A percentile compares a stretch with the other conserved stretches of the same genome.
Evolutionary conservation across 1,140 invertebrate species (phyloP).

Genomic region (Papilio glaucus): DNA sequence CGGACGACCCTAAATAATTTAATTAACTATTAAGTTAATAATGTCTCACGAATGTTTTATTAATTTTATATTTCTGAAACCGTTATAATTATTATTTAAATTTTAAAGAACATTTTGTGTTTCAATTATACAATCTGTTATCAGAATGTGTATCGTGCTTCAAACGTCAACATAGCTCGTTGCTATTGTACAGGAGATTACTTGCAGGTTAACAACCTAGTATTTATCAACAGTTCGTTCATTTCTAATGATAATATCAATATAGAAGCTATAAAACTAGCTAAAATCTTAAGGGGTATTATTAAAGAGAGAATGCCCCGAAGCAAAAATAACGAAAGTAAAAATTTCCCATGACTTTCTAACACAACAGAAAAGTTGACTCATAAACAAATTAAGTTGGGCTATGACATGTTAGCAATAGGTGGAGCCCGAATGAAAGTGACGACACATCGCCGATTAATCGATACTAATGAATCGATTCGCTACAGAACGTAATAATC

Average conservation of each 20-base stretch:
- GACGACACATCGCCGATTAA: constrained; percentile 24
- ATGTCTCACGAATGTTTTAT: too few species aligned
- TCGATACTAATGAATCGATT: constrained; percentile 40
- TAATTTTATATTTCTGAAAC: too few species aligned
- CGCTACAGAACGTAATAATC: constrained; percentile 42
- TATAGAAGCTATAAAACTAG: neutral
- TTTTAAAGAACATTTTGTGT: too few species aligned
- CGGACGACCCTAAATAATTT: too few species aligned
- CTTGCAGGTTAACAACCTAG: too few species aligned
- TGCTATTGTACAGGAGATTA: neutral
- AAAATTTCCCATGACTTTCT: constrained; percentile 29
- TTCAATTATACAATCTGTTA: neutral
- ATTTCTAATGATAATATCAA: neutral
- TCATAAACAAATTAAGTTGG: constrained; percentile 16
- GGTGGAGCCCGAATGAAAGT: constrained; percentile 46
- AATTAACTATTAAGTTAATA: too few species aligned
- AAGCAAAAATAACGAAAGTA: constrained; percentile 21
- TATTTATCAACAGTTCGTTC: neutral
- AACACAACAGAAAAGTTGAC: constrained; percentile 10
- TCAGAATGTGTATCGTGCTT: neutral
- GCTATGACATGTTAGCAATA: constrained; percentile 22
- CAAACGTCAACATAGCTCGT: neutral
- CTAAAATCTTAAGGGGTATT: neutral
- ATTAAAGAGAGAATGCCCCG: constrained; percentile 15
- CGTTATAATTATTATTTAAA: too few species aligned